phyloP scores from a whole-genome alignment of 2,113 vertebrate species.

The Xerus inauris region DNA sequence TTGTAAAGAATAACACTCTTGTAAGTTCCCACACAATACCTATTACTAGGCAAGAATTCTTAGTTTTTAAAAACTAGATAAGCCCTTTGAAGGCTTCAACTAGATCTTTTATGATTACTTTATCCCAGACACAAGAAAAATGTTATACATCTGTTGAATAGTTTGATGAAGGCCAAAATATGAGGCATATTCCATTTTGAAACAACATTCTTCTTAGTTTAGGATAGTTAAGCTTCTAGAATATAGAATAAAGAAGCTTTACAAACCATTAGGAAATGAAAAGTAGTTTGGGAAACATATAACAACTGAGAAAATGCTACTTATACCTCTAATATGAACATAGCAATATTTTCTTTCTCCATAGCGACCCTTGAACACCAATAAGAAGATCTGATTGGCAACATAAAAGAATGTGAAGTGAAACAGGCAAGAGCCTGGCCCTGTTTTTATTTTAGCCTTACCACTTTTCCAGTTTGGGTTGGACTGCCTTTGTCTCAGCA shows the following conservation, averaged over 20 bases:
- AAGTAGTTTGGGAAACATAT: not conserved
- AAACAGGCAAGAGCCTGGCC: not conserved
- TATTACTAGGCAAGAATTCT: not conserved
- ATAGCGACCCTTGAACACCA: not conserved
- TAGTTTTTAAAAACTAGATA: conserved; percentile 14
- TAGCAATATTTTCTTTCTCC: not conserved
- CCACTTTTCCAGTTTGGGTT: conserved; percentile 36
- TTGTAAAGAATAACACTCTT: not conserved
- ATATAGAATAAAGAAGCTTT: not conserved
- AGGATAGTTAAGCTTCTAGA: not conserved
- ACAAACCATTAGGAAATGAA: conserved; percentile 43
- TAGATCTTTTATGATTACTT: not conserved
- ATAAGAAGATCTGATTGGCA: not conserved
- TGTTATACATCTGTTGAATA: not conserved
- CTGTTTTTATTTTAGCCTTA: conserved; percentile 19
- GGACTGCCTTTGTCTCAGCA: conserved; percentile 36
- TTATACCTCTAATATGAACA: not conserved
- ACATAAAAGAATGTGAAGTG: not conserved
- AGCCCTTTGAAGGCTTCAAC: not conserved
- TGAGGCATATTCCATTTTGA: not conserved
- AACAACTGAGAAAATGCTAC: conserved; percentile 33
- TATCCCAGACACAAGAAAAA: not conserved
- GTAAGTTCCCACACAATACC: not conserved
- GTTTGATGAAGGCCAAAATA: conserved; percentile 8
- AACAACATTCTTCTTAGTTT: not conserved